Base-by-base conservation (phyloP, 2,888 invertebrate species). In the Hipparchia semele region DNA sequence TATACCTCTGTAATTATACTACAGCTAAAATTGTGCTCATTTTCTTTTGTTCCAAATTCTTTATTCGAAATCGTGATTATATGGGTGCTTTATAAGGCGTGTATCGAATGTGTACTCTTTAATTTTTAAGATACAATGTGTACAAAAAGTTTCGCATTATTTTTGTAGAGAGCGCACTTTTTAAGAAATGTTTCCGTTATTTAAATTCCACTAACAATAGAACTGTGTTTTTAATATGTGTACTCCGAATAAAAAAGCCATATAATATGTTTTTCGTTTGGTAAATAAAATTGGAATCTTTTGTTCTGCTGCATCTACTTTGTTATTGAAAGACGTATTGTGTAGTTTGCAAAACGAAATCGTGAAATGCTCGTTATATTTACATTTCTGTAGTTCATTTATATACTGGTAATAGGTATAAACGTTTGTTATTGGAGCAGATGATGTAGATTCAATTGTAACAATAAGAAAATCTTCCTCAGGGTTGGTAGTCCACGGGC, bases 1-100 rank as follows among this genome's bases (percentile, higher is more conserved):
- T 66, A 49, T 65, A 69, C 73, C 75, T 70, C 71, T 73, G 60
- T 76, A 73, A 49, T 78, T 75, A 77, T 77, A 74, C 74, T 72
- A 64, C 72, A 72, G 69, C 72, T 70, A 67, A 74, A 69, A 54
- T 58, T 56, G 71, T 67, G 73, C 59, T 54, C 73, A 65, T 76
- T 75, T 66, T 72, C 75, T 76, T 76, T 77, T 77, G 76, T 76
- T 75, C 56, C 56, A 72, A 13, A 10, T 66, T 75, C 72, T 73
- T 72, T 75, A 62, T 70, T 69, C 58, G 65, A 71, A 74, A 72
- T 74, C 72, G 68, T 65, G 70, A 71, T 66, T 58, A 67, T 70
- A 54, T 70, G 68, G 68, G 68, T 53, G 61, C 53, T 69, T 69
- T 61, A 69, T 53, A 53, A 69, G 53, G 61, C 69, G 66, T 73